These are phyloP conservation scores for Pterocles gutturalis DNA, from an alignment of 2,113 vertebrate species.

Conservation along the genomic window DNA sequence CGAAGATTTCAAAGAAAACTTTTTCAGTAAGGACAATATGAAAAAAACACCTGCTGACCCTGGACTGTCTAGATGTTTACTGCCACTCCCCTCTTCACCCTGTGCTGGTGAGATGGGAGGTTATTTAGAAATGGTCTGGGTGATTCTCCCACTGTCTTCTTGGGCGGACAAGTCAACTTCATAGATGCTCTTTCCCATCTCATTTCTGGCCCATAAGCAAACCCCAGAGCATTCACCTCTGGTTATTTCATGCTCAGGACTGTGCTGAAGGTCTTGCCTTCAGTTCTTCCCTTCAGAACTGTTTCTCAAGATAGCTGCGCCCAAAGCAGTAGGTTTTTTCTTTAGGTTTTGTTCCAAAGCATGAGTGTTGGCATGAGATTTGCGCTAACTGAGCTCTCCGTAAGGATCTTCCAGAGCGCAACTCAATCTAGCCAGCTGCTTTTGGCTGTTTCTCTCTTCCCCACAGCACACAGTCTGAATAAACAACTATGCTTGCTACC, in stretches of 20 bases:
- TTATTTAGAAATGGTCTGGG: not conserved
- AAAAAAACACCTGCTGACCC: not conserved
- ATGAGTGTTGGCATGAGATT: not conserved
- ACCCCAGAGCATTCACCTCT: not conserved
- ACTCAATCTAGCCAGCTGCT: not conserved
- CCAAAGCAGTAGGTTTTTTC: not conserved
- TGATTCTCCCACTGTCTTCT: not conserved
- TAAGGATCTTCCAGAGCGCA: not conserved
- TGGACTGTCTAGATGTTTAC: not conserved
- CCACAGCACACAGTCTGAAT: not conserved
- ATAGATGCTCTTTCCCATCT: not conserved
- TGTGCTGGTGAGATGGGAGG: not conserved
- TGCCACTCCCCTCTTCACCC: not conserved
- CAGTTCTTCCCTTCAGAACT: not conserved
- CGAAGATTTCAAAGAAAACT: not conserved
- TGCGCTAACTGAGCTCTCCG: not conserved
- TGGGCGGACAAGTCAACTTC: not conserved
- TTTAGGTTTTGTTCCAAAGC: not conserved
- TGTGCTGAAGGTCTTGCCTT: not conserved
- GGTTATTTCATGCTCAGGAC: not conserved
- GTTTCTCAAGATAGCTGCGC: not conserved
- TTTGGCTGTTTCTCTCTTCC: not conserved
- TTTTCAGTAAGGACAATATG: not conserved
- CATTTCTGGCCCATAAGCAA: not conserved
- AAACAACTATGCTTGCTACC: not conserved